Evolutionary conservation across 2,888 invertebrate species (phyloP).

Genomic region (Spilarctia lutea): DNA sequence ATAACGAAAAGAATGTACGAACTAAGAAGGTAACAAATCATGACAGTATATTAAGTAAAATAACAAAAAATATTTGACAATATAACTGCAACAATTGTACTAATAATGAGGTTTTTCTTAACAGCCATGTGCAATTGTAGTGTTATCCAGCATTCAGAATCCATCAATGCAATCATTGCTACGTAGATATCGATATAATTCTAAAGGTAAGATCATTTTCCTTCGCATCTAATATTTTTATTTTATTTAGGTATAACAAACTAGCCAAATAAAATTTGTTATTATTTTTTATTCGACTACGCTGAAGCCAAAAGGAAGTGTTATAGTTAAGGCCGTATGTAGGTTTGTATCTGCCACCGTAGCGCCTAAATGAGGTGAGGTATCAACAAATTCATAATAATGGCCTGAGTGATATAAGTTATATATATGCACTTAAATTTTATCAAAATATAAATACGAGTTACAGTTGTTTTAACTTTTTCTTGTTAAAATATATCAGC

Average conservation of each 20-base stretch:
- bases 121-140: conserved; percentile 77
- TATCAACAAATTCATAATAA: too few species aligned
- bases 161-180: conserved; percentile 74
- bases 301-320: too few species aligned
- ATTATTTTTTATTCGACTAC: neutral
- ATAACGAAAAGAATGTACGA: neutral
- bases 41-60: neutral
- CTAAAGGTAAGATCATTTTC: conserved; percentile 63
- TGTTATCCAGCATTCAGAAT: conserved; percentile 74
- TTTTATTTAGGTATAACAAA: neutral
- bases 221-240: neutral
- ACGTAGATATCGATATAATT: conserved; percentile 79
- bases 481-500: too few species aligned
- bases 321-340: neutral
- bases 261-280: neutral
- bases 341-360: neutral
- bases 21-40: conserved; percentile 6
- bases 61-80: neutral
- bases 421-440: too few species aligned
- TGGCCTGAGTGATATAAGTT: too few species aligned
- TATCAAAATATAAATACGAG: too few species aligned
- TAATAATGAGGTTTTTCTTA: conserved; percentile 26
- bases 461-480: too few species aligned
- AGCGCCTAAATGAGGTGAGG: too few species aligned
- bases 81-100: conserved; percentile 12